Evolutionary conservation across 2,888 invertebrate species (phyloP).

Genomic region (Hydraecia micacea): DNA sequence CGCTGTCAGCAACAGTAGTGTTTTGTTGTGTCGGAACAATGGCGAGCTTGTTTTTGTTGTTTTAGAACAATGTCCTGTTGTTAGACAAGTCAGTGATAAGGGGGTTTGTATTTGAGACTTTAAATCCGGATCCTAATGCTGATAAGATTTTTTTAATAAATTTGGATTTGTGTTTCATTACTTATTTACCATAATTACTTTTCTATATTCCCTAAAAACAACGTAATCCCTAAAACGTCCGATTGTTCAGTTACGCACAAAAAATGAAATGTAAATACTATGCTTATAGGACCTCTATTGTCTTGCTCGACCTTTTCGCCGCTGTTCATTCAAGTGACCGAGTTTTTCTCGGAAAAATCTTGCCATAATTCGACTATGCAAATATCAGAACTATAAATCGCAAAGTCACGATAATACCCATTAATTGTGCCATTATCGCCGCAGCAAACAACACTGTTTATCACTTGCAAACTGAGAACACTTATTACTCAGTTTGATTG

Average conservation of each 20-base stretch:
- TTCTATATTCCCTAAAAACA: background rate
- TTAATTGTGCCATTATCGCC: constrained; percentile 20
- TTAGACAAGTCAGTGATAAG: constrained; percentile 18
- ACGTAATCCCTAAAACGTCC: background rate
- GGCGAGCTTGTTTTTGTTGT: constrained; percentile 15
- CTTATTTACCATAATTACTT: too few relatives aligned
- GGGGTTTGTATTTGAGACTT: constrained; percentile 1
- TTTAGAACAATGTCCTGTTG: constrained; percentile 27
- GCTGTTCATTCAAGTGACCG: background rate
- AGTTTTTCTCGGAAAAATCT: background rate
- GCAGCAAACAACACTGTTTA: constrained; percentile 27
- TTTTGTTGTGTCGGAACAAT: constrained; percentile 45
- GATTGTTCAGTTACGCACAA: too few relatives aligned
- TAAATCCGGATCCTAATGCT: background rate
- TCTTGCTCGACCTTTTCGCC: background rate
- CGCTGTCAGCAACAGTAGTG: constrained; percentile 39
- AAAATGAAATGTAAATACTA: background rate
- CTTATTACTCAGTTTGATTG: constrained; percentile 16
- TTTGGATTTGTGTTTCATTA: background rate
- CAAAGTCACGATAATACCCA: background rate
- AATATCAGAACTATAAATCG: background rate
- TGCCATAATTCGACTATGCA: background rate
- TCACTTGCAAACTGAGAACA: constrained; percentile 22
- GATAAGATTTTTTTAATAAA: background rate
- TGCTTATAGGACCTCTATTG: background rate